These are phyloP conservation scores for Ailurus styani DNA, from an alignment of 2,113 vertebrate genomes.

Conservation along the genomic window DNA sequence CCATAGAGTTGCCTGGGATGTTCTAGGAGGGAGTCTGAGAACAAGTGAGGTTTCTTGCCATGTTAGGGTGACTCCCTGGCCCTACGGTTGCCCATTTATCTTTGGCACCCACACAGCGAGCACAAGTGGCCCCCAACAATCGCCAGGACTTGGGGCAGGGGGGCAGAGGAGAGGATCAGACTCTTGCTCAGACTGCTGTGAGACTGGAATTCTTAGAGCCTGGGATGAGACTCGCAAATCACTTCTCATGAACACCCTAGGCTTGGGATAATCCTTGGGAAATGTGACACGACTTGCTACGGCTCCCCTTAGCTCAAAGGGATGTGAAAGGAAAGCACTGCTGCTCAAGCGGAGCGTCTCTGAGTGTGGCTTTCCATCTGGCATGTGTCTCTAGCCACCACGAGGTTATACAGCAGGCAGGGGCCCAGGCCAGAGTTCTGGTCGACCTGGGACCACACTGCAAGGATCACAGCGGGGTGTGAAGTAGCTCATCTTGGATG, in stretches of 20 bases:
- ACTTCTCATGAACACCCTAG: not conserved
- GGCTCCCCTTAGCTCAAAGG: not conserved
- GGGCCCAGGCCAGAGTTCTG: not conserved
- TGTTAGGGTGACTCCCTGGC: not conserved
- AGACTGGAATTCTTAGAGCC: not conserved
- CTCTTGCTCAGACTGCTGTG: not conserved
- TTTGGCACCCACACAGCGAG: not conserved
- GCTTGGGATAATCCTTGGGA: not conserved
- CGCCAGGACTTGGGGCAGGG: not conserved
- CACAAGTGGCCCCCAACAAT: not conserved
- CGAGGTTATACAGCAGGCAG: not conserved
- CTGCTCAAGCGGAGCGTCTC: not conserved
- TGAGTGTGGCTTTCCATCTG: not conserved
- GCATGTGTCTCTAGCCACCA: not conserved
- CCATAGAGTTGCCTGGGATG: rapidly evolving
- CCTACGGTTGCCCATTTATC: not conserved
- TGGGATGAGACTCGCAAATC: not conserved
- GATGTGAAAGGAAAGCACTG: not conserved
- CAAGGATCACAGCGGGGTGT: not conserved
- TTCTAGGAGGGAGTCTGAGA: not conserved
- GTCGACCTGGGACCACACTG: not conserved
- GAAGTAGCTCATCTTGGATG: not conserved
- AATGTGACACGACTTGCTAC: not conserved
- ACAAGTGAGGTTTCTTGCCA: not conserved
- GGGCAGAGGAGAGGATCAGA: not conserved